phyloP scores from a whole-genome alignment of 2,113 vertebrate genomes.

The Cichladusa arquata region DNA sequence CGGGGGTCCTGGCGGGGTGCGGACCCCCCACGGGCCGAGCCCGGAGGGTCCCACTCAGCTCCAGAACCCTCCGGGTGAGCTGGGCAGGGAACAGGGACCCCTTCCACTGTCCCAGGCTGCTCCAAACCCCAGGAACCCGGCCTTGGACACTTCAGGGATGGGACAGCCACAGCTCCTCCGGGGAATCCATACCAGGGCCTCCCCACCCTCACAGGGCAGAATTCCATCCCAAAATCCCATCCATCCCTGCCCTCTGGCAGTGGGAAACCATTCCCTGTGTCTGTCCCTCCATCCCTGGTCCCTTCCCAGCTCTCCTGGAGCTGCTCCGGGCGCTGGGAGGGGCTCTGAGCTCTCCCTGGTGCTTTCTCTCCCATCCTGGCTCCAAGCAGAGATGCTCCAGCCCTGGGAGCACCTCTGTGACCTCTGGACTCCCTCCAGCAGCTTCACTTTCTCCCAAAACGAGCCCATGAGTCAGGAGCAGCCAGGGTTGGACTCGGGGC shows the following conservation, averaged over 20 bases:
- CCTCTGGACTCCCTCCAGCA: not conserved
- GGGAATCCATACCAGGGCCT: not conserved
- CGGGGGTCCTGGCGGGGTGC: conserved; percentile 16
- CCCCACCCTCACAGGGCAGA: rapidly evolving
- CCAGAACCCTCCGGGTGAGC: not conserved
- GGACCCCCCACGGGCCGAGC: not conserved
- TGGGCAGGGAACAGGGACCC: not conserved
- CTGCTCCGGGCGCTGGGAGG: rapidly evolving
- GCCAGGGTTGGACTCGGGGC: not conserved
- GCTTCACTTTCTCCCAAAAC: not conserved
- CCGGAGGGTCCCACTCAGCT: rapidly evolving
- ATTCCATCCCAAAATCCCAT: not conserved
- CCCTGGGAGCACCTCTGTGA: not conserved
- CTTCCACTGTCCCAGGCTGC: rapidly evolving
- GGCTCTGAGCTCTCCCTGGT: not conserved
- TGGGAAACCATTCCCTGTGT: not conserved
- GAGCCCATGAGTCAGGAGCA: not conserved
- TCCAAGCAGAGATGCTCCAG: not conserved
- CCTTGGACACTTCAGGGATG: not conserved
- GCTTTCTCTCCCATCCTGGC: not conserved
- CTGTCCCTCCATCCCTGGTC: not conserved
- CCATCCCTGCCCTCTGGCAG: not conserved
- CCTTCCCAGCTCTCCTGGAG: not conserved
- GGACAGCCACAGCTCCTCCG: not conserved
- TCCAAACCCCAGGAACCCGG: not conserved